Evolutionary conservation across 2,113 vertebrate genomes (phyloP).

Genomic region (Gadus chalcogrammus): DNA sequence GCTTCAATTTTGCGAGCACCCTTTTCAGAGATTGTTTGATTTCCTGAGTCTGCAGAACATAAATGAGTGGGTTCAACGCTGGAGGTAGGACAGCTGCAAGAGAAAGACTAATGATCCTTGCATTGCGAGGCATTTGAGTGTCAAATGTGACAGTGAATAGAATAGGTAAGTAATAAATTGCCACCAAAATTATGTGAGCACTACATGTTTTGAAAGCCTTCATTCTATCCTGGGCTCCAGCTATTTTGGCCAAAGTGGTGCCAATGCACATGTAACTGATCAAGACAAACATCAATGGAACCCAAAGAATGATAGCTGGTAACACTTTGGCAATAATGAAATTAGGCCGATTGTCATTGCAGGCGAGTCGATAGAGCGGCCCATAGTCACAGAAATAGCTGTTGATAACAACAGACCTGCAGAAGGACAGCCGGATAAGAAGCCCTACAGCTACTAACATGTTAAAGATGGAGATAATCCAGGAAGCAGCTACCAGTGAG

Average conservation of each 20-base stretch:
- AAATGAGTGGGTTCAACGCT: conserved; percentile 50
- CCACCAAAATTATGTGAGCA: conserved; percentile 28
- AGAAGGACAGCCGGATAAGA: conserved; percentile 63
- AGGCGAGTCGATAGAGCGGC: conserved; percentile 53
- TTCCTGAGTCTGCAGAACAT: conserved; percentile 46
- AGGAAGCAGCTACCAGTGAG: conserved; percentile 40
- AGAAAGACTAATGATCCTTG: conserved; percentile 65
- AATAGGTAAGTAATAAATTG: conserved; percentile 28
- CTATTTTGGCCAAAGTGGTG: conserved; percentile 25
- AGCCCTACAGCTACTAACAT: conserved; percentile 19
- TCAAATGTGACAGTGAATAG: conserved; percentile 14
- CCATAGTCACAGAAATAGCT: conserved; percentile 69
- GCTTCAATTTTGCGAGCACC: conserved; percentile 16
- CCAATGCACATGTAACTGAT: conserved; percentile 43
- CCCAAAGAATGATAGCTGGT: conserved; percentile 21
- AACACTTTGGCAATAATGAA: conserved; percentile 1
- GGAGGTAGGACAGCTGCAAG: conserved; percentile 43
- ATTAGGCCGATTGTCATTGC: conserved; percentile 55
- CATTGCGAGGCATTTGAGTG: conserved; percentile 36
- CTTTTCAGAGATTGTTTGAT: conserved; percentile 34
- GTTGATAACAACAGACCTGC: conserved; percentile 56
- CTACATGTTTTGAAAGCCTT: conserved; percentile 37
- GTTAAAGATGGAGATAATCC: conserved; percentile 35
- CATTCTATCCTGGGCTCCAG: conserved; percentile 13
- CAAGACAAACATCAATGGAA: conserved; percentile 40